These are phyloP conservation scores for Antitype chi DNA, from an alignment of 2,888 invertebrate species.

Conservation along the genomic window DNA sequence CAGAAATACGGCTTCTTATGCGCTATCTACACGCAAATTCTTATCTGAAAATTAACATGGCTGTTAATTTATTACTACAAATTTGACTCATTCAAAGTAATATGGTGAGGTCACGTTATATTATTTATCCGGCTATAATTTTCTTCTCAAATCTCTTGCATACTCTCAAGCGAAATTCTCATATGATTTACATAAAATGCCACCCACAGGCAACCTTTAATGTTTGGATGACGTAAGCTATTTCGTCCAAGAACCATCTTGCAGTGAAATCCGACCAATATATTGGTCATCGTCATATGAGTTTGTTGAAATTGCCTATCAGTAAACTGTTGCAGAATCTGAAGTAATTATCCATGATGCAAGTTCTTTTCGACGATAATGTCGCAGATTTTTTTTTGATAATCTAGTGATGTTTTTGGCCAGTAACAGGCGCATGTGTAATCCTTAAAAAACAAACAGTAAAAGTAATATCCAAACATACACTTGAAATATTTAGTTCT, in stretches of 20 bases:
- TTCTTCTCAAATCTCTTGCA: conserved; percentile 16
- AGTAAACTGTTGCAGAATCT: background rate
- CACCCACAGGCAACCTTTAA: conserved; percentile 36
- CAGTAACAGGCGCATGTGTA: background rate
- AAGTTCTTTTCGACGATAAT: background rate
- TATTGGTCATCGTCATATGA: background rate
- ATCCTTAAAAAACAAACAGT: background rate
- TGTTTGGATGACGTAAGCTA: conserved; percentile 34
- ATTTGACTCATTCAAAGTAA: conserved; percentile 28
- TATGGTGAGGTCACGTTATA: conserved; percentile 20
- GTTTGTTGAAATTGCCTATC: background rate
- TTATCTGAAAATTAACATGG: conserved; percentile 3
- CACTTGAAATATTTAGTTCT: conserved; percentile 44
- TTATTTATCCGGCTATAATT: background rate
- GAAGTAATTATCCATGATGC: conserved; percentile 1
- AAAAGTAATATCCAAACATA: conserved; percentile 27
- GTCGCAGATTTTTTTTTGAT: background rate
- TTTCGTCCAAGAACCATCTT: conserved; percentile 35
- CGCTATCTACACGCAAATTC: background rate
- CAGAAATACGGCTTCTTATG: background rate
- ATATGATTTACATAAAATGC: conserved; percentile 8
- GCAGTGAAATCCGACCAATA: background rate
- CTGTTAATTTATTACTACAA: conserved; percentile 10
- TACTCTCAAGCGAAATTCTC: conserved; percentile 2
- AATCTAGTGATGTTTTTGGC: background rate